These are phyloP conservation scores for Acrobasis suavella DNA, from an alignment of 2,888 invertebrate species.

Conservation along the genomic window DNA sequence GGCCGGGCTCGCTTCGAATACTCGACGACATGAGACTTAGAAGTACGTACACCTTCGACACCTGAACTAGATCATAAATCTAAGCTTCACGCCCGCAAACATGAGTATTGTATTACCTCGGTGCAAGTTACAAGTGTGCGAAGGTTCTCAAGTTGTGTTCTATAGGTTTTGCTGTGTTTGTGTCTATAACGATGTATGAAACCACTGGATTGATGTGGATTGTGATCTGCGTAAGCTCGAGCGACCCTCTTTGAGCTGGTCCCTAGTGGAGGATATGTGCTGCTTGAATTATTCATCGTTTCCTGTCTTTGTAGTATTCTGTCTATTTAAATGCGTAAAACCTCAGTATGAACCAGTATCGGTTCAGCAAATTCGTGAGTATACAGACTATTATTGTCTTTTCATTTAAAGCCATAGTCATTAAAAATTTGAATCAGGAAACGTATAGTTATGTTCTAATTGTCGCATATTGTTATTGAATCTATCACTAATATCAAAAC, in stretches of 20 bases:
- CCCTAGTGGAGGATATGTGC: constrained; percentile 52
- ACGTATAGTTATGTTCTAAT: not conserved
- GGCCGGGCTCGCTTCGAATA: constrained; percentile 65
- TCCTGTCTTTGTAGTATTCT: constrained; percentile 56
- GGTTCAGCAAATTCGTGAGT: constrained; percentile 1
- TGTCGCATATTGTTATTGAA: not conserved
- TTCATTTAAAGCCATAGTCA: not conserved
- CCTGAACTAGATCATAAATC: constrained; percentile 57
- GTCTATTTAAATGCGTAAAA: constrained; percentile 23
- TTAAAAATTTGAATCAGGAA: not conserved
- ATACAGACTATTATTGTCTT: not conserved
- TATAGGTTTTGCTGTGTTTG: constrained; percentile 32
- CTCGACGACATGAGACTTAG: constrained; percentile 69
- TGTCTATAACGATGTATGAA: constrained; percentile 28
- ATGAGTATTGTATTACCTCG: constrained; percentile 42
- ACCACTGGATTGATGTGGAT: constrained; percentile 33
- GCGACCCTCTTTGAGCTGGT: constrained; percentile 51
- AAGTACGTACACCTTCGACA: constrained; percentile 65
- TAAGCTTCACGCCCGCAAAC: constrained; percentile 44
- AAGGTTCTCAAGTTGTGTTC: constrained; percentile 31
- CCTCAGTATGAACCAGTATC: not conserved
- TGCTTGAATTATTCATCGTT: constrained; percentile 57
- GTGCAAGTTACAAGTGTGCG: constrained; percentile 31
- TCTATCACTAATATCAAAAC: not conserved
- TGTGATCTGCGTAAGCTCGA: constrained; percentile 40